Percentiles rank a stretch among this genome's conserved stretches.
These are phyloP conservation scores for Heliothis virescens DNA, from an alignment of 1,140 invertebrate species.

Conservation along the genomic window DNA sequence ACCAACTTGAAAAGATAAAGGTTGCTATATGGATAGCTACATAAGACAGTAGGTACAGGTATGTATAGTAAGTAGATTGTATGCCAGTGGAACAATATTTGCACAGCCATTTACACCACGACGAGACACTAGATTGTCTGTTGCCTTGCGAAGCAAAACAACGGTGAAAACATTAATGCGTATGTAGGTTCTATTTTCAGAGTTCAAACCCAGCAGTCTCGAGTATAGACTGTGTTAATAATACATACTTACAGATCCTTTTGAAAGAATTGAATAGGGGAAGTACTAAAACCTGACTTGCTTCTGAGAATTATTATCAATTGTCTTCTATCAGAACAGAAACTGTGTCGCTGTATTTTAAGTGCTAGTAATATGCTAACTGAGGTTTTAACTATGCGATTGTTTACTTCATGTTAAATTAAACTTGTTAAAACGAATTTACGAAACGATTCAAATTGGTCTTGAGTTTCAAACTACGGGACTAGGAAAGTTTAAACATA, in stretches of 20 bases:
- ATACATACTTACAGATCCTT: no score
- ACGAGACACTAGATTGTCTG: not conserved
- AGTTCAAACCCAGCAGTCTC: not conserved
- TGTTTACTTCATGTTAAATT: not conserved
- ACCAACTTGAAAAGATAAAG: constrained; percentile 24
- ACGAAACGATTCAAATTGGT: not conserved
- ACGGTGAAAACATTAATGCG: not conserved
- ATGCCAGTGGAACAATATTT: constrained; percentile 18
- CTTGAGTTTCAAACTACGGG: not conserved
- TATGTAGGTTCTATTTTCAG: not conserved
- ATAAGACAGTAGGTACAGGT: not conserved
- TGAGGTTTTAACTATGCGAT: no score
- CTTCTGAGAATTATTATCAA: no score
- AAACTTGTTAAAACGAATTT: not conserved
- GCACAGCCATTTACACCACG: constrained; percentile 25
- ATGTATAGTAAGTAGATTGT: constrained; percentile 10
- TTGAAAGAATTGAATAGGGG: no score
- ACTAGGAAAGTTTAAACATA: constrained; percentile 1
- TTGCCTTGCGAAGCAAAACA: not conserved
- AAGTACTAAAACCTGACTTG: no score
- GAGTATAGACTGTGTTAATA: no score
- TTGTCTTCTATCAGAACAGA: no score
- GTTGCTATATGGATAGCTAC: constrained; percentile 12
- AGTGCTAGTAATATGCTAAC: no score
- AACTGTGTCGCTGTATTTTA: no score